Conservation (phyloP, 2,888 invertebrate species). For the Rhimphoctona megacephalus region DNA sequence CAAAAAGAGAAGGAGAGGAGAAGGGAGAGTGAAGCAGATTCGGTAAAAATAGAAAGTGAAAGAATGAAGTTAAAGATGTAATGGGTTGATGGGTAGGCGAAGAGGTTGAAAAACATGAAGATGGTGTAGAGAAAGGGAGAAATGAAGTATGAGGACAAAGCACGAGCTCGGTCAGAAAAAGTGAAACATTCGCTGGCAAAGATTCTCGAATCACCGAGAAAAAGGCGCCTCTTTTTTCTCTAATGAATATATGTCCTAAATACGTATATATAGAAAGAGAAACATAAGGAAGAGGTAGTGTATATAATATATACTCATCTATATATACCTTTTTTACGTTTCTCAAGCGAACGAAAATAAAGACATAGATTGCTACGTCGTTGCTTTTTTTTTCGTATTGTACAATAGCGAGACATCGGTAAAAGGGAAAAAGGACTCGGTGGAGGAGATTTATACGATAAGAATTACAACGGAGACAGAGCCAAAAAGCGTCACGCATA, state of each 20-base stretch:
- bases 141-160: constrained; percentile 18
- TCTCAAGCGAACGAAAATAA: constrained; percentile 31
- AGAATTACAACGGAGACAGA: constrained; percentile 29
- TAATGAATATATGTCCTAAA: constrained; percentile 21
- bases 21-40: background rate
- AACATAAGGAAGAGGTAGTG: background rate
- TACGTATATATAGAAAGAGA: constrained; percentile 30
- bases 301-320: constrained; percentile 16
- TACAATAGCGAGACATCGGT: constrained; percentile 15
- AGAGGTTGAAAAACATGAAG: constrained; percentile 19
- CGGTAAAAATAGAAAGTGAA: background rate
- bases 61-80: constrained; percentile 21
- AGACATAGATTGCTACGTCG: constrained; percentile 22
- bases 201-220: constrained; percentile 54
- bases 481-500: constrained; percentile 14
- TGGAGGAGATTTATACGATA: constrained; percentile 28
- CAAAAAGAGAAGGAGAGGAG: constrained; percentile 5
- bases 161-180: constrained; percentile 24
- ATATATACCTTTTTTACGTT: background rate
- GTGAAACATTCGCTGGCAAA: constrained; percentile 61
- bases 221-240: constrained; percentile 58
- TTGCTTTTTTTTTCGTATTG: constrained; percentile 17
- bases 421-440: constrained; percentile 26
- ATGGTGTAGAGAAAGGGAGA: constrained; percentile 9
- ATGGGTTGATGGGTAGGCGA: constrained; percentile 11